phyloP scores from a whole-genome alignment of 2,113 vertebrate species.

The Picathartes gymnocephalus region DNA sequence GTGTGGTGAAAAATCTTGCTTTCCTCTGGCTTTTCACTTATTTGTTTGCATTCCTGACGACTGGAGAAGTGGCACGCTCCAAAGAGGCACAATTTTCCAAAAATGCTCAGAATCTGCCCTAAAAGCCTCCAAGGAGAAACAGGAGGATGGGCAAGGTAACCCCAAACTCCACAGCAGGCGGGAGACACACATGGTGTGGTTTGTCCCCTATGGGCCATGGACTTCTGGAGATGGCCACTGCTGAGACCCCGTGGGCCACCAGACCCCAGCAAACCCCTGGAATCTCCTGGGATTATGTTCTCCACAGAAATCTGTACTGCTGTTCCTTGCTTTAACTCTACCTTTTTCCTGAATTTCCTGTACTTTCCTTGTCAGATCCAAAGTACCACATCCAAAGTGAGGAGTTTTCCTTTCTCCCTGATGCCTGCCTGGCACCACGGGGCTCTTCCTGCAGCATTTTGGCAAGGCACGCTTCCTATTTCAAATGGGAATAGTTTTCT shows the following conservation, averaged over 20 bases:
- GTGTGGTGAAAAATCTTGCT: not conserved
- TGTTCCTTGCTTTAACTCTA: not conserved
- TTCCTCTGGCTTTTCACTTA: not conserved
- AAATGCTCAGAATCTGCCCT: not conserved
- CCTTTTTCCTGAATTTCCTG: rapidly evolving
- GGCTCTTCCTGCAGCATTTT: not conserved
- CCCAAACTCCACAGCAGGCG: not conserved
- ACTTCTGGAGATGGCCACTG: rapidly evolving
- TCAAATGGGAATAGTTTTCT: not conserved
- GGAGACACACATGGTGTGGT: rapidly evolving
- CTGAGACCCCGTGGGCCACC: rapidly evolving
- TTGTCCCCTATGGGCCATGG: rapidly evolving
- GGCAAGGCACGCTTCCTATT: not conserved
- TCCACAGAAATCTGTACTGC: rapidly evolving
- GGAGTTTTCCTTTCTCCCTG: not conserved
- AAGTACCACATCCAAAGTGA: not conserved
- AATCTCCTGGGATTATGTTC: not conserved
- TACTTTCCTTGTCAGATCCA: not conserved
- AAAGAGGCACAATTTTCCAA: not conserved
- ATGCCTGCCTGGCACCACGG: rapidly evolving
- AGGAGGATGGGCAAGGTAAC: not conserved
- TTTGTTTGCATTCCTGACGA: not conserved
- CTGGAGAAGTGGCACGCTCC: rapidly evolving
- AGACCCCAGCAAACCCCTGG: not conserved
- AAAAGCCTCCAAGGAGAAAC: not conserved